Evolutionary conservation across 2,888 invertebrate genomes (phyloP), one percentile per base, ranked within the genome.

Genomic region (Drymonia ruficornis): DNA sequence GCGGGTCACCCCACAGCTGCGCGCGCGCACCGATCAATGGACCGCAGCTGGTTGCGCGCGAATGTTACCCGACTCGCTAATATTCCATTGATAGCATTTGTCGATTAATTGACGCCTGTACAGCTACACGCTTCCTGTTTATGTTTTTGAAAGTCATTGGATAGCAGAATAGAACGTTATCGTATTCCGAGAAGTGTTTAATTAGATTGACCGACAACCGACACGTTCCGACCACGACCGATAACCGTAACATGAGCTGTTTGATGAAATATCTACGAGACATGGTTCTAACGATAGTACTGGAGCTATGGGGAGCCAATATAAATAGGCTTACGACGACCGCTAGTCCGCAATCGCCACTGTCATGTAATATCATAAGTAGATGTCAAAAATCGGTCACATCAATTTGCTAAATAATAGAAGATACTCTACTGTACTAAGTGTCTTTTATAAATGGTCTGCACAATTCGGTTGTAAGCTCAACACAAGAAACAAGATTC

Each of bases 1-100:
- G 78, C 78, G 78, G 89, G 89, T 86, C 80, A 76, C 55, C 64
- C 55, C 86, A 82, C 76, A 72, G 76, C 71, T 72, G 75, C 69
- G 73, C 67, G 69, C 74, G 78, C 70, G 68, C 62, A 59, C 54
- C 73, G 76, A 78, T 84, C 83, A 83, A 84, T 84, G 83, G 76
- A 74, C 65, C 67, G 72, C 70, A 70, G 78, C 80, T 81, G 76
- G 72, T 70, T 67, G 59, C 62, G 63, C 72, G 74, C 63, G 72
- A 70, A 47, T 34, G 29, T 31, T 19, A n/a, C 40, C 55, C 65
- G 70, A 66, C 72, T 62, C 63, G 63, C 67, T 63, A 64, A 74
- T 70, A 61, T 63, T 72, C 63, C 73, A 72, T 74, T 72, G 74
- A 76, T 76, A 76, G 69, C 68, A 70, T 67, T 72, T 64, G 61